Conservation (phyloP, 2,888 invertebrate genomes). For the Coleophora flavipennella region DNA sequence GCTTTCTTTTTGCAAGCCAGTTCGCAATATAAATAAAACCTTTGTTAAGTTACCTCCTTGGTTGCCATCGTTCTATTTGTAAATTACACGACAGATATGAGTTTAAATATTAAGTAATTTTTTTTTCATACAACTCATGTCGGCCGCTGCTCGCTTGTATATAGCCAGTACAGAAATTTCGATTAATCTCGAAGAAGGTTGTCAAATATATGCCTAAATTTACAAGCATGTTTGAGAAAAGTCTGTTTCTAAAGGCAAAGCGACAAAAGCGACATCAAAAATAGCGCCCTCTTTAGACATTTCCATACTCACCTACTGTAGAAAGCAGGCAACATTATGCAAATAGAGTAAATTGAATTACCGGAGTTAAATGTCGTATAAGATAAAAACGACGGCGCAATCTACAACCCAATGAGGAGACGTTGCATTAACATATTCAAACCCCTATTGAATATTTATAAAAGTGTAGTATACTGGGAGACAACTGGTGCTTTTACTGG, state of each 20-base stretch:
- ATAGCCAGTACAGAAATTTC: too few relatives aligned
- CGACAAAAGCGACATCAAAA: constrained; percentile 20
- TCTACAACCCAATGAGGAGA: constrained; percentile 71
- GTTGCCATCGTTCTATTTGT: too few relatives aligned
- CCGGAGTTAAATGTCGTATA: constrained; percentile 72
- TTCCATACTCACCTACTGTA: constrained; percentile 68
- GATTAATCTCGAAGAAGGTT: too few relatives aligned
- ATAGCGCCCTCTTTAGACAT: constrained; percentile 27
- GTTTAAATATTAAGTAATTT: too few relatives aligned
- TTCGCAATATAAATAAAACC: too few relatives aligned
- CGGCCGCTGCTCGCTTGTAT: too few relatives aligned
- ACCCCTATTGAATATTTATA: constrained; percentile 71
- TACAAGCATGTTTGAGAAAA: too few relatives aligned
- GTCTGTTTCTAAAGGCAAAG: constrained; percentile 25
- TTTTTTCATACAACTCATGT: too few relatives aligned
- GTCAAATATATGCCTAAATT: too few relatives aligned
- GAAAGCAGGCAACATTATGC: constrained; percentile 63
- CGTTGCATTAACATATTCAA: constrained; percentile 67
- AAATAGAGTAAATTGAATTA: constrained; percentile 72
- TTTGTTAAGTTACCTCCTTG: too few relatives aligned
- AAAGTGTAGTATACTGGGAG: constrained; percentile 29
- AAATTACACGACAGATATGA: too few relatives aligned
- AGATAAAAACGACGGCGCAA: constrained; percentile 71
- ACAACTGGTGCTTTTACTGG: constrained; percentile 42
- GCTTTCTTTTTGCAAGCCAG: too few relatives aligned